Base-by-base conservation (phyloP, 2,888 invertebrate genomes). In the Antitype chi region DNA sequence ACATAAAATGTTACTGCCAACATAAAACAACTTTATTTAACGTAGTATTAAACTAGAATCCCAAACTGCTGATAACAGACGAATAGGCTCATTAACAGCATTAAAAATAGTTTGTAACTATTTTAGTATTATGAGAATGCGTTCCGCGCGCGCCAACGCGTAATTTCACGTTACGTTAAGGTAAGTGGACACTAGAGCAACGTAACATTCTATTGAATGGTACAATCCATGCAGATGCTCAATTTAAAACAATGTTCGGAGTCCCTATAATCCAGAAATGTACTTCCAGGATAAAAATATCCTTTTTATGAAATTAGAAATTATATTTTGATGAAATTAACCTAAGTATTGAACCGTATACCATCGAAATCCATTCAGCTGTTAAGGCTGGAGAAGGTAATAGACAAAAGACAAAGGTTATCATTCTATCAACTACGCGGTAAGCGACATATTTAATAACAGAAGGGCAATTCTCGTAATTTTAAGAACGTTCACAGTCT, bases 1-100 rank as follows among this genome's bases (percentile, higher is more conserved):
- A 47, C 59, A 55, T 28, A 67, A 20, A 74, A 62, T 55, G 7
- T 62, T 25, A 62, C 32, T 11, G 47, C 23, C 13, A 52, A 72
- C 11, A 15, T 17, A 64, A 2, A 53, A 59, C 32, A 11, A 28
- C 6, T 52, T 55, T 73, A 23, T 55, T 66, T 62, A 49, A 49
- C 53, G 52, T 9, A 32, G 1, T 49, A 55, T 53, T 17, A 32
- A 64, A 80, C 32, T n/a, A 28, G 15, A 43, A 23, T 57, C 47
- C 9, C 20, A 49, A 71, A 78, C 80, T 78, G 67, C 69, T 81
- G 84, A 84, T 75, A 78, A 70, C 55, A 81, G 81, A 83, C 64
- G 28, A 32, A 57, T 60, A 66, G 0, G 60, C 60, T 84, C 81
- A 76, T 82, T 80, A 82, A 60, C 73, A 8, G 59, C 1, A 57